A percentile compares a stretch with the other conserved stretches of the same genome.
These are phyloP conservation scores for Lycorma delicatula DNA, from an alignment of 1,140 invertebrate genomes.

Conservation along the genomic window DNA sequence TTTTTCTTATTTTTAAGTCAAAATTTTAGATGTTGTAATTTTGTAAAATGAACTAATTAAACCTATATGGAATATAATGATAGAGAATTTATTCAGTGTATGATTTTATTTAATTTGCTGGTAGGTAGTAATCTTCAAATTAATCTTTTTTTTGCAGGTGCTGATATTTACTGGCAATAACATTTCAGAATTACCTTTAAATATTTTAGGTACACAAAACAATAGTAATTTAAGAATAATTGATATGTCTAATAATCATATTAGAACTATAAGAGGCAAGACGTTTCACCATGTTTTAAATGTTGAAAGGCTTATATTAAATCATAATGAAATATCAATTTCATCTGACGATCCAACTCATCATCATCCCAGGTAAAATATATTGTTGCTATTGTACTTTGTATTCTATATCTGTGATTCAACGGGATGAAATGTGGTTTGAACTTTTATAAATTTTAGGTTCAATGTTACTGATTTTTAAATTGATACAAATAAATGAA, in stretches of 20 bases:
- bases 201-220: conserved; percentile 56
- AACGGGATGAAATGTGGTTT: too few species aligned
- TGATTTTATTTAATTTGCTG: conserved; percentile 7
- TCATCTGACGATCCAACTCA: conserved; percentile 44
- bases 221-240: conserved; percentile 53
- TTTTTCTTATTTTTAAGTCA: conserved; percentile 7
- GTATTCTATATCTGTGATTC: too few species aligned
- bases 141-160: conserved; percentile 39
- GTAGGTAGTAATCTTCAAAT: neutral
- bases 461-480: too few species aligned
- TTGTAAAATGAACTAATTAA: neutral
- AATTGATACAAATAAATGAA: too few species aligned
- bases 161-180: conserved; percentile 67
- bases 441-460: too few species aligned
- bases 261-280: conserved; percentile 65
- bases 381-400: too few species aligned
- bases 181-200: conserved; percentile 53
- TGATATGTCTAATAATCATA: conserved; percentile 68
- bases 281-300: conserved; percentile 64
- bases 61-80: neutral
- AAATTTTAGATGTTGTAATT: neutral
- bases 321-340: conserved; percentile 63
- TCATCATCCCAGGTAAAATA: conserved; percentile 47
- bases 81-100: conserved; percentile 2
- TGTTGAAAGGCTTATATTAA: conserved; percentile 61